Conservation (phyloP, 2,888 invertebrate genomes). For the Standfussiana lucernea region DNA sequence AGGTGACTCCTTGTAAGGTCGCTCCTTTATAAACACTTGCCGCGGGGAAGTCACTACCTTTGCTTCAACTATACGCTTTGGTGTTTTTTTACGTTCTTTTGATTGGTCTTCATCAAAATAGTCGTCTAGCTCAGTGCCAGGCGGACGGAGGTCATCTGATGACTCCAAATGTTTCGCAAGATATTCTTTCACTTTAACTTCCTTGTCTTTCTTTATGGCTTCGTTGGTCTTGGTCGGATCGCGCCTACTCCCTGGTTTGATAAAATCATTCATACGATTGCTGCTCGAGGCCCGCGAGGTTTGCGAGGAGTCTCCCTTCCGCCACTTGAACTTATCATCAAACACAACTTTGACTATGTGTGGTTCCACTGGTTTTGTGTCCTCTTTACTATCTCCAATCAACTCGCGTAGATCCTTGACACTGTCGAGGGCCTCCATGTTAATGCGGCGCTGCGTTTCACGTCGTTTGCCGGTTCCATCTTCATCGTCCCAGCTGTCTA, state of each 20-base stretch:
- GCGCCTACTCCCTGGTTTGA: conserved; percentile 86
- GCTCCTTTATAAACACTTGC: conserved; percentile 38
- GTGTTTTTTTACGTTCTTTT: conserved; percentile 63
- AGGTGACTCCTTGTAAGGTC: conserved; percentile 25
- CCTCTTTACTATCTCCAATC: conserved; percentile 70
- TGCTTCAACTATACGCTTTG: conserved; percentile 42
- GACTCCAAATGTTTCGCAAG: conserved; percentile 85
- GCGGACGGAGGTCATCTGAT: conserved; percentile 82
- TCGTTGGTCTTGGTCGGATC: conserved; percentile 86
- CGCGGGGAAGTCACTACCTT: conserved; percentile 10
- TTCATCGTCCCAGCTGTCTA: conserved; percentile 86
- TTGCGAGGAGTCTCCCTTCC: conserved; percentile 31
- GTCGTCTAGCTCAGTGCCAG: conserved; percentile 87
- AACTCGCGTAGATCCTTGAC: conserved; percentile 82
- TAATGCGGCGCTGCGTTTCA: conserved; percentile 64
- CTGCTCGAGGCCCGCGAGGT: conserved; percentile 61
- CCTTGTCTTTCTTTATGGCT: conserved; percentile 86
- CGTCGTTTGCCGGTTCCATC: conserved; percentile 49
- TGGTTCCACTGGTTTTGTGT: conserved; percentile 35
- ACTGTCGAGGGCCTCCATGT: conserved; percentile 73
- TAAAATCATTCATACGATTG: conserved; percentile 77
- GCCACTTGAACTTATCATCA: conserved; percentile 53
- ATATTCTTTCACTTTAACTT: conserved; percentile 86
- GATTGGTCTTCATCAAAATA: conserved; percentile 76
- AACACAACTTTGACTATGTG: conserved; percentile 8